Evolutionary conservation across 2,797 vertebrate species (phyloP).

Genomic region (Buphagus erythrorhynchus): DNA sequence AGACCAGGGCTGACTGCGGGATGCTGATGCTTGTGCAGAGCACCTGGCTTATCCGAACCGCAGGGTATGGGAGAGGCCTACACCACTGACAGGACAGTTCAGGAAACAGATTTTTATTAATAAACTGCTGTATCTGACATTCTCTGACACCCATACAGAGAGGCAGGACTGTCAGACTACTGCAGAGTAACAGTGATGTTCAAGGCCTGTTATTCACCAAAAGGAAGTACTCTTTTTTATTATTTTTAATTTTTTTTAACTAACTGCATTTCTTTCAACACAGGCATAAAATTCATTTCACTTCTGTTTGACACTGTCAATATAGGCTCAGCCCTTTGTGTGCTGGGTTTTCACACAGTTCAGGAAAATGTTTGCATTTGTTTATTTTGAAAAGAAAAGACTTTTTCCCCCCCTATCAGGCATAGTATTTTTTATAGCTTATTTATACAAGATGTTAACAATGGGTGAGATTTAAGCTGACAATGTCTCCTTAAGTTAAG

Average conservation of each 20-base stretch:
- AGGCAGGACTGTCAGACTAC: neutral
- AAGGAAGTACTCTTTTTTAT: neutral
- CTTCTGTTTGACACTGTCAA: neutral
- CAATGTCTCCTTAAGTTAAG: constrained; percentile 16
- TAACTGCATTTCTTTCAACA: neutral
- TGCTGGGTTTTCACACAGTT: neutral
- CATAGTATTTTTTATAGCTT: constrained; percentile 4
- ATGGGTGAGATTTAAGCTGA: constrained; percentile 20
- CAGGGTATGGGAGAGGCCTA: neutral
- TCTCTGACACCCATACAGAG: neutral
- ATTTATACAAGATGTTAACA: neutral
- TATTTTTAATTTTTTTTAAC: neutral
- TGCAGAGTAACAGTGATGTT: neutral
- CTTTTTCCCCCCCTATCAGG: neutral
- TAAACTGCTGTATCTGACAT: neutral
- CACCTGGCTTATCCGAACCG: neutral
- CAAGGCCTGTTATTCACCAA: neutral
- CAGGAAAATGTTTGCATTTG: neutral
- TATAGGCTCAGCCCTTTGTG: neutral
- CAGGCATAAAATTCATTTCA: neutral
- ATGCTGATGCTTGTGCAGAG: neutral
- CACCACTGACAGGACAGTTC: neutral
- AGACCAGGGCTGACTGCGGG: neutral
- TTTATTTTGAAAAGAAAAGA: neutral
- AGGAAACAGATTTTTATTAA: neutral